Evolutionary conservation across 1,140 invertebrate genomes (phyloP).

Genomic region (Sycobia sp.): DNA sequence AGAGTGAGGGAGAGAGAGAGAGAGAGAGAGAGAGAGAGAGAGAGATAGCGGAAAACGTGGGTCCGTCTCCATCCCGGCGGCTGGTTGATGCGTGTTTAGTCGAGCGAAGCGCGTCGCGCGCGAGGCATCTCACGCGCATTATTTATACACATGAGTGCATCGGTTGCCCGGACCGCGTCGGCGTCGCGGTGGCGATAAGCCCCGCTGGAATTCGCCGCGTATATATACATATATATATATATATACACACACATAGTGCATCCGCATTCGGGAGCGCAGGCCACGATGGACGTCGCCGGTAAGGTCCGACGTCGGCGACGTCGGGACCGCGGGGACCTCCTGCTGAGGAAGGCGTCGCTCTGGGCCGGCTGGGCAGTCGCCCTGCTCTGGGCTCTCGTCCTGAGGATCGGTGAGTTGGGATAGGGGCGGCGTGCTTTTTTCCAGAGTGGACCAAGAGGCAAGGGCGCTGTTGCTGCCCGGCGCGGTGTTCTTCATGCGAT

Average conservation of each 20-base stretch:
- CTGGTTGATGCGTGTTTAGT: background rate
- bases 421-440: background rate
- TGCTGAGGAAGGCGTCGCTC: too few species aligned
- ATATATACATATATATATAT: too few species aligned
- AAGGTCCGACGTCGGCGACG: background rate
- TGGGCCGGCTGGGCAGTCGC: background rate
- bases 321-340: background rate
- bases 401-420: constrained; percentile 18
- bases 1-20: too few species aligned
- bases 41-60: background rate
- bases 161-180: too few species aligned
- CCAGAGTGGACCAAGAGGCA: too few species aligned
- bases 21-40: too few species aligned
- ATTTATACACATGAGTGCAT: too few species aligned
- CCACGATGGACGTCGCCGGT: background rate
- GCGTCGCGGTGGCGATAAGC: too few species aligned
- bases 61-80: background rate
- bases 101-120: background rate
- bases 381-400: background rate
- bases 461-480: background rate
- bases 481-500: background rate
- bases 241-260: too few species aligned
- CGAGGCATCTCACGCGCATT: background rate
- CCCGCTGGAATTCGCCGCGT: too few species aligned
- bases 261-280: background rate